A percentile compares a stretch with the other conserved stretches of the same genome.
These are phyloP conservation scores for Aldrovandia affinis DNA, from an alignment of 2,797 vertebrate genomes.

Conservation along the genomic window DNA sequence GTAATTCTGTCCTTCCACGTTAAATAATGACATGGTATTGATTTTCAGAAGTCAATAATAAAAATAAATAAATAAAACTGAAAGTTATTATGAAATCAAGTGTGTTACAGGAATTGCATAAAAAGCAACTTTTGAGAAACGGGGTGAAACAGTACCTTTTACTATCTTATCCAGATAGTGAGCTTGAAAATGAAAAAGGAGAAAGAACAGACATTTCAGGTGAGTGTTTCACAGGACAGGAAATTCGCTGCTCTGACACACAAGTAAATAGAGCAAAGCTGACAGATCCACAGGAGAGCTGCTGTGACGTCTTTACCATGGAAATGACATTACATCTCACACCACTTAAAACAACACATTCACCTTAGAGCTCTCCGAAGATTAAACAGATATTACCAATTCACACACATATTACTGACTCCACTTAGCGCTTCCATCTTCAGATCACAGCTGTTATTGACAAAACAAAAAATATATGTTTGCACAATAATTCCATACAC, in stretches of 20 bases:
- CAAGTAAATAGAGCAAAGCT: conserved; percentile 65
- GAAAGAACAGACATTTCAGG: conserved; percentile 87
- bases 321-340: conserved; percentile 70
- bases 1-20: conserved; percentile 18
- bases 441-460: not conserved
- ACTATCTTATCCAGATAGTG: conserved; percentile 93
- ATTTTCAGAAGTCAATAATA: conserved; percentile 79
- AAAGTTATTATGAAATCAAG: conserved; percentile 16
- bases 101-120: conserved; percentile 10
- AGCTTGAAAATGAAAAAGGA: conserved; percentile 79
- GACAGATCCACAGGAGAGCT: not conserved
- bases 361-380: not conserved
- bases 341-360: not conserved
- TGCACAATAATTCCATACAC: not conserved
- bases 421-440: not conserved
- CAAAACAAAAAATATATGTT: not conserved
- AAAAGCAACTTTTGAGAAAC: conserved; percentile 64
- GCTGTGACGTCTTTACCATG: conserved; percentile 47
- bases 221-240: conserved; percentile 69
- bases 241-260: conserved; percentile 76
- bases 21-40: conserved; percentile 45
- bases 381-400: not conserved
- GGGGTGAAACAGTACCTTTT: conserved; percentile 83
- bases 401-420: not conserved
- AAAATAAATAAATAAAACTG: conserved; percentile 40